Evolutionary conservation across 2,888 invertebrate species (phyloP).

Genomic region (Cataglyphis cursor): DNA sequence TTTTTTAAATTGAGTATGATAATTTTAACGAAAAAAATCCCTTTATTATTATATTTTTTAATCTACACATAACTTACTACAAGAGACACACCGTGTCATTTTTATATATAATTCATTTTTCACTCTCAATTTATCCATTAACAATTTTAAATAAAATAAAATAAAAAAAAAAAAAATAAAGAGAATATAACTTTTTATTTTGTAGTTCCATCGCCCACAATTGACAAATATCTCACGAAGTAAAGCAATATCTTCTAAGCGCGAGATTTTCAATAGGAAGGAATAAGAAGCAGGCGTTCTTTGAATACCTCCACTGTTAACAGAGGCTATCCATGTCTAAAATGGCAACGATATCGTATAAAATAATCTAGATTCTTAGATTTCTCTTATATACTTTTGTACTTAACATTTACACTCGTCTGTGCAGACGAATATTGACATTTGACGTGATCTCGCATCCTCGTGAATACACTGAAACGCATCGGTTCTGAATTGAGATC

Average conservation of each 20-base stretch:
- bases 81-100: neutral
- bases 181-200: neutral
- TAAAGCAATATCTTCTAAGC: constrained; percentile 8
- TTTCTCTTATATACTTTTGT: neutral
- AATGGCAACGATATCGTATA: neutral
- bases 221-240: constrained; percentile 8
- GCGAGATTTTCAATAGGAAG: constrained; percentile 17
- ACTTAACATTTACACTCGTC: constrained; percentile 18
- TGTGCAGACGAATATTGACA: constrained; percentile 6
- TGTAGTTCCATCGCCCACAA: neutral
- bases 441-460: neutral
- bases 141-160: neutral
- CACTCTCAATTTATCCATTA: neutral
- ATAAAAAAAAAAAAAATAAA: neutral
- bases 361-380: constrained; percentile 7
- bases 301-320: constrained; percentile 14
- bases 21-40: neutral
- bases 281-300: neutral
- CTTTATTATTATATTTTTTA: neutral
- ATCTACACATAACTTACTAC: too few relatives aligned
- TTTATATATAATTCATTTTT: neutral
- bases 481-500: neutral
- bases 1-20: neutral
- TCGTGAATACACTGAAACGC: neutral
- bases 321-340: constrained; percentile 12